Evolutionary conservation across 2,113 vertebrate species (phyloP), one percentile per base, ranked within the genome.

Genomic region (Tor tambroides): DNA sequence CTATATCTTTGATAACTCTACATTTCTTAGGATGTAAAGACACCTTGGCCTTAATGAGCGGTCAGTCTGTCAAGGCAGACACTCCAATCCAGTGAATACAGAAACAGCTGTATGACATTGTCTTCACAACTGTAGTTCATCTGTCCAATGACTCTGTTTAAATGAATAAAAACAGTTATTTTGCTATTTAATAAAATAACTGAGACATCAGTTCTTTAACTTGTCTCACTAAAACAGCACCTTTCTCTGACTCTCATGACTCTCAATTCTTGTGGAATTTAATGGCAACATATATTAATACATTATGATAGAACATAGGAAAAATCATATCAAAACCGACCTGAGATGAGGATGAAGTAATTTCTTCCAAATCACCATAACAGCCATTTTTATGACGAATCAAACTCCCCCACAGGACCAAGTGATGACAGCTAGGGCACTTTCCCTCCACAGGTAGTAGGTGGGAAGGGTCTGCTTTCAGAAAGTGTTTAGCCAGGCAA

Each of bases 361-460:
- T 89, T 61, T 95, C 94, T 78, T 96, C 95, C 41, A 94, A 88
- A 89, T 95, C 93, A 11, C 93, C 91, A 0, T 93, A 92, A 90
- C 94, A 96, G 78, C 95, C 94, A 0, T 94, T 94, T 90, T 95
- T 95, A 15, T 94, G 91, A 0, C 95, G 94, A 67, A 97, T 91
- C 83, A 97, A 93, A 83, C 89, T 94, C 61, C 96, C 96, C 96
- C 96, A 97, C 10, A 96, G 93, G 81, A 96, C 51, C 0, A 93
- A 90, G 84, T 88, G 89, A 2, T 61, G 85, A 49, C 96, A 97
- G 46, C 94, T 84, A 0, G 97, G 97, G 90, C 97, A 98, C 1
- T 88, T 75, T 2, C 96, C 97, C 86, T 97, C 96, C 46, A 98
- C 94, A 0, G 97, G 97, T 87, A 98, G 89, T 12, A 97, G 93